A percentile compares a stretch with the other conserved stretches of the same genome.
These are phyloP conservation scores for Trichogramma dendrolimi DNA, from an alignment of 2,888 invertebrate genomes.

Conservation along the genomic window DNA sequence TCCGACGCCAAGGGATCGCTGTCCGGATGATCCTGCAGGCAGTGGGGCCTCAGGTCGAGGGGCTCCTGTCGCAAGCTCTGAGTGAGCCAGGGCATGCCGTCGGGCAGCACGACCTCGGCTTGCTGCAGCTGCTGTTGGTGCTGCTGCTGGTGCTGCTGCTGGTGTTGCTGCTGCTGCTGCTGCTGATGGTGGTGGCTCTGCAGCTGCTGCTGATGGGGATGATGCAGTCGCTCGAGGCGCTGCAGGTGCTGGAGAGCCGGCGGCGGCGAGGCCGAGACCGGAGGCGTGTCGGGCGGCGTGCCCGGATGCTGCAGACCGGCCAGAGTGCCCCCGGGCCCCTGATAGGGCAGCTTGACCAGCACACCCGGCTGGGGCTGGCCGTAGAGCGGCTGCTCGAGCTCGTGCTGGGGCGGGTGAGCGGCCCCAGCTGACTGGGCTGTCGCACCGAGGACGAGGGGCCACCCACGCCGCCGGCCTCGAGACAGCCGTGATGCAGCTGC, in stretches of 20 bases:
- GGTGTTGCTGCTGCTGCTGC: constrained; percentile 33
- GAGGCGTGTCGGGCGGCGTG: constrained; percentile 83
- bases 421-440: constrained; percentile 43
- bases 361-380: constrained; percentile 49
- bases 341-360: constrained; percentile 48
- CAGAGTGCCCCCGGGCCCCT: constrained; percentile 42
- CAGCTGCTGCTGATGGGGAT: constrained; percentile 32
- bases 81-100: constrained; percentile 75
- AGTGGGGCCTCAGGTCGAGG: constrained; percentile 74
- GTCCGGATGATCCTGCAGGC: constrained; percentile 53
- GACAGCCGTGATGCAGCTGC: not conserved
- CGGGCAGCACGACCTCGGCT: constrained; percentile 36
- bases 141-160: constrained; percentile 34
- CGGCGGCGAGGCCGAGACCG: constrained; percentile 61
- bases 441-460: not conserved
- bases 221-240: constrained; percentile 33
- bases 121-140: constrained; percentile 33
- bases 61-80: constrained; percentile 70
- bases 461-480: not conserved
- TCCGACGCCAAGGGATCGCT: constrained; percentile 32
- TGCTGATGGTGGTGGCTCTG: constrained; percentile 30
- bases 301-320: constrained; percentile 61
- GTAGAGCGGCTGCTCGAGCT: constrained; percentile 51
- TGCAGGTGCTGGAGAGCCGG: constrained; percentile 48
- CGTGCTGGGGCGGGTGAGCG: constrained; percentile 64